phyloP scores from a whole-genome alignment of 2,888 invertebrate genomes.

The Agrochola circellaris region DNA sequence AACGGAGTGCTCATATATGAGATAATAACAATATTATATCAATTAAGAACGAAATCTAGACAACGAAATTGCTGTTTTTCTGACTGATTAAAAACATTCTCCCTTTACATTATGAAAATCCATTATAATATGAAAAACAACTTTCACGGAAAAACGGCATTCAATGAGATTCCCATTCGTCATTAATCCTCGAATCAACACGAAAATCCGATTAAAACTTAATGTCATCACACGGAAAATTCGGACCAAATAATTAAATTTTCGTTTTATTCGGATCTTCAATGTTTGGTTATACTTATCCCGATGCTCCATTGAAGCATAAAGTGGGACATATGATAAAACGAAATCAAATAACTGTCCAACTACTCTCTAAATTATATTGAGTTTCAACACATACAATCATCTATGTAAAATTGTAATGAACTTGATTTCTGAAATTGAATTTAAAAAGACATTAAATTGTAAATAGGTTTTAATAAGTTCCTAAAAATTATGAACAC shows the following conservation, averaged over 20 bases:
- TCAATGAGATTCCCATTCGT: slow-evolving; percentile 38
- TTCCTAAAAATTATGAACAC: background rate
- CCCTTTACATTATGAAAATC: slow-evolving; percentile 9
- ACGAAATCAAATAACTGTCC: background rate
- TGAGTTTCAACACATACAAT: background rate
- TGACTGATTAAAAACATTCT: slow-evolving; percentile 12
- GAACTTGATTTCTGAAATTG: background rate
- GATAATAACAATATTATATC: background rate
- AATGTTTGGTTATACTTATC: slow-evolving; percentile 7
- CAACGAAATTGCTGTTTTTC: background rate
- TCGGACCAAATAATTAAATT: slow-evolving; percentile 42
- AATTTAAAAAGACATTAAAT: background rate
- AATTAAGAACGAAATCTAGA: background rate
- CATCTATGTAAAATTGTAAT: background rate
- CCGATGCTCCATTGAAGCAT: background rate
- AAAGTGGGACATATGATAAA: background rate
- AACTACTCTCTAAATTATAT: background rate
- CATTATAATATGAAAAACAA: slow-evolving; percentile 18
- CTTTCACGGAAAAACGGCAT: slow-evolving; percentile 11
- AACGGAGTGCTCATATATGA: background rate
- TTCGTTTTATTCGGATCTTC: slow-evolving; percentile 26
- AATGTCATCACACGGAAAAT: slow-evolving; percentile 37
- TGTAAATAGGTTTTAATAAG: background rate
- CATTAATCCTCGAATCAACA: slow-evolving; percentile 59
- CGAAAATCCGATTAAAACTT: slow-evolving; percentile 56